Percentiles rank a stretch among this genome's conserved stretches.
Conservation (phyloP, 2,888 invertebrate genomes). For the Troides helena region DNA sequence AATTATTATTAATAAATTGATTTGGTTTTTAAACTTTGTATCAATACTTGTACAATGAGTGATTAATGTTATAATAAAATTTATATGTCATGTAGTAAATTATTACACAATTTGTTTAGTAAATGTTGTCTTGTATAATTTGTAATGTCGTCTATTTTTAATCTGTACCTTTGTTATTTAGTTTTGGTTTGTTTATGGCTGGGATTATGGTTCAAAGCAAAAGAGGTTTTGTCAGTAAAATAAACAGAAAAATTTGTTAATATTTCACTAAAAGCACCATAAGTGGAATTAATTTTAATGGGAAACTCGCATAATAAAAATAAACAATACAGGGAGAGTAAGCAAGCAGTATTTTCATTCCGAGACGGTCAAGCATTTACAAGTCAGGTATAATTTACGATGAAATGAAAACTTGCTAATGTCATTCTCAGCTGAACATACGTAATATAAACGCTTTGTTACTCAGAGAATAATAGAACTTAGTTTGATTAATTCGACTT, state of each 20-base stretch:
- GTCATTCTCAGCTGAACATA: slow-evolving; percentile 78
- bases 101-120: not conserved
- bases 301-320: slow-evolving; percentile 71
- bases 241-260: slow-evolving; percentile 22
- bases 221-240: slow-evolving; percentile 32
- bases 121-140: not conserved
- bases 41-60: too few relatives aligned
- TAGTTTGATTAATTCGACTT: slow-evolving; percentile 37
- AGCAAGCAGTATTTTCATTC: slow-evolving; percentile 54
- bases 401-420: slow-evolving; percentile 74
- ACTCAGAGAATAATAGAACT: slow-evolving; percentile 45
- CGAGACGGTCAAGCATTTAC: slow-evolving; percentile 68
- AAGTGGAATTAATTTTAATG: slow-evolving; percentile 58
- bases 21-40: too few relatives aligned
- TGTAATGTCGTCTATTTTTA: slow-evolving; percentile 11
- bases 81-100: not conserved
- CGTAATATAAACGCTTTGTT: slow-evolving; percentile 65
- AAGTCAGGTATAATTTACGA: slow-evolving; percentile 68
- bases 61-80: not conserved
- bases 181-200: slow-evolving; percentile 41
- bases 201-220: slow-evolving; percentile 49
- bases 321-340: slow-evolving; percentile 53
- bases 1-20: too few relatives aligned
- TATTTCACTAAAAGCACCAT: slow-evolving; percentile 10
- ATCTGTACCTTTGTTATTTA: slow-evolving; percentile 3